A percentile compares a stretch with the other conserved stretches of the same genome.
Conservation (phyloP, 2,113 vertebrate species). For the Grammomys surdaster region DNA sequence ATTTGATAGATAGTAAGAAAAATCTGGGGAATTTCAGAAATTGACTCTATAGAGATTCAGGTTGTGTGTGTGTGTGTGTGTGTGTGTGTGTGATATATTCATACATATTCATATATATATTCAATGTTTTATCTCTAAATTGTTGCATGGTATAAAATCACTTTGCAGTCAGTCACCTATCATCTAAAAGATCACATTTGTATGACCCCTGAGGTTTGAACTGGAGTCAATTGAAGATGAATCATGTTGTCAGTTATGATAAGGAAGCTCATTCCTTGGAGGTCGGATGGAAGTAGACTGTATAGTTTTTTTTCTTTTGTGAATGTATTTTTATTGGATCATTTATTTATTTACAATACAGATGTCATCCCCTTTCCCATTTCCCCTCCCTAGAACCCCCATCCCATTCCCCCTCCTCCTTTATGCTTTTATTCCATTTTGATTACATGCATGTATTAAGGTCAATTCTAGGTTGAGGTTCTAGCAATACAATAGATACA, state of each 20-base stretch:
- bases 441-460: no score
- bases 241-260: neutral
- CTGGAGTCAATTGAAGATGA: neutral
- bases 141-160: neutral
- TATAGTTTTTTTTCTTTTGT: neutral
- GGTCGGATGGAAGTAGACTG: neutral
- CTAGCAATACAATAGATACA: no score
- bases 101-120: neutral
- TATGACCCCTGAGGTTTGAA: neutral
- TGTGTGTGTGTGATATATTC: neutral
- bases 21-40: neutral
- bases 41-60: neutral
- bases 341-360: no score
- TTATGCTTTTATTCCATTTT: no score
- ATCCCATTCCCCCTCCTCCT: no score
- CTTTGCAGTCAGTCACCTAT: neutral
- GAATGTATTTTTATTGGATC: no score
- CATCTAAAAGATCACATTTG: neutral
- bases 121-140: neutral
- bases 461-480: no score
- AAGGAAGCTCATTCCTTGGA: neutral
- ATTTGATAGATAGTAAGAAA: neutral
- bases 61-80: neutral
- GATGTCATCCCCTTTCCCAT: no score
- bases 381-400: no score